These are phyloP conservation scores for Cephus rjabovi DNA, from an alignment of 2,888 invertebrate genomes.

Conservation along the genomic window DNA sequence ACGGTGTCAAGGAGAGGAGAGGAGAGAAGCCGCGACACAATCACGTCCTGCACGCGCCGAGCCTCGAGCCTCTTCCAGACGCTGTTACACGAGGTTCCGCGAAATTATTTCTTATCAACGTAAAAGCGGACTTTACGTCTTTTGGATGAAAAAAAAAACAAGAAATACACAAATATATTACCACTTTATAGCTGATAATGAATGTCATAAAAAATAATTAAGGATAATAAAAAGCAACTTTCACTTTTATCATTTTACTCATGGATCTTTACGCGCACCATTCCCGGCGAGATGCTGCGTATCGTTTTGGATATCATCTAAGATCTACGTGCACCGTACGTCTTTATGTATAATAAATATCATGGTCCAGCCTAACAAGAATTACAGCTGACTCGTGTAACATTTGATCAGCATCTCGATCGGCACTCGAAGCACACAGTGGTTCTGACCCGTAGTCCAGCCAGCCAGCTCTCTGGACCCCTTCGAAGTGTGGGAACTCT, in stretches of 20 bases:
- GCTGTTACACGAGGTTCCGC: slow-evolving; percentile 54
- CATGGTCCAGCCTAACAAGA: neutral
- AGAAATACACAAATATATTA: neutral
- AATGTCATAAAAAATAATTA: neutral
- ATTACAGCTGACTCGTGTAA: slow-evolving; percentile 48
- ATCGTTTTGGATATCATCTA: slow-evolving; percentile 15
- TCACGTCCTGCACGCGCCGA: slow-evolving; percentile 66
- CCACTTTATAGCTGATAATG: neutral
- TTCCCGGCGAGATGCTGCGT: slow-evolving; percentile 21
- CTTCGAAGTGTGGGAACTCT: slow-evolving; percentile 62
- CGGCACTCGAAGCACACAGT: slow-evolving; percentile 54
- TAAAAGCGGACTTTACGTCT: neutral
- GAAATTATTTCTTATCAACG: neutral
- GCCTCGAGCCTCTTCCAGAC: slow-evolving; percentile 60
- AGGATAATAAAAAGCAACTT: neutral
- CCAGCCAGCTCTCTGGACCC: slow-evolving; percentile 47
- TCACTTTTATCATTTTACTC: neutral
- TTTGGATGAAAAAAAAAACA: neutral
- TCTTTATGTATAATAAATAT: neutral
- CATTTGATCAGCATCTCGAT: slow-evolving; percentile 43
- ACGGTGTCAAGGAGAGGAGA: slow-evolving; percentile 38
- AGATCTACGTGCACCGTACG: neutral
- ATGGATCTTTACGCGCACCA: neutral
- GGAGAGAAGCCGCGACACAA: slow-evolving; percentile 55
- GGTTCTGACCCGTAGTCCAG: slow-evolving; percentile 61